phyloP scores from a whole-genome alignment of 2,113 vertebrate genomes.

The Indri indri region DNA sequence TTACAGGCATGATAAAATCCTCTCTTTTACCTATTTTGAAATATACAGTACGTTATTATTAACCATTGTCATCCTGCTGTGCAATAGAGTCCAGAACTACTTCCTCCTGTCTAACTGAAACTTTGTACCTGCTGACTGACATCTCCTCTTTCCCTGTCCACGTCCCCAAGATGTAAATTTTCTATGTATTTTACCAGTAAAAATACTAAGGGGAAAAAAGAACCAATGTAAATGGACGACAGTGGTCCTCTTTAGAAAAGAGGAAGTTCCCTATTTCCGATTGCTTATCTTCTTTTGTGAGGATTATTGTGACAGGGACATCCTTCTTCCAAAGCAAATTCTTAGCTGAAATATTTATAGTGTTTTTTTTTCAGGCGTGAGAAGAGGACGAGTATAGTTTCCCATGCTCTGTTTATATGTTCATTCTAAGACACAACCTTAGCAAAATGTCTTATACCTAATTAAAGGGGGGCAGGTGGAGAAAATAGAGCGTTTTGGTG shows the following conservation, averaged over 20 bases:
- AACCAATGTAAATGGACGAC: not conserved
- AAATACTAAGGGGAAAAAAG: not conserved
- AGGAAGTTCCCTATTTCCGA: not conserved
- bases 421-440: not conserved
- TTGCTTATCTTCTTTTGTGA: constrained; percentile 4
- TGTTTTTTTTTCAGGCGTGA: not conserved
- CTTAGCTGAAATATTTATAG: not conserved
- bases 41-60: not conserved
- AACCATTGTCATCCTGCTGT: not conserved
- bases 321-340: not conserved
- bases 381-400: not conserved
- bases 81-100: not conserved
- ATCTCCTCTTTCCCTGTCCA: not conserved
- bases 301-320: constrained; percentile 16
- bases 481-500: not conserved
- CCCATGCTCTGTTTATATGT: not conserved
- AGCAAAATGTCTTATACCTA: not conserved
- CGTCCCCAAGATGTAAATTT: not conserved
- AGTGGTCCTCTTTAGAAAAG: not conserved
- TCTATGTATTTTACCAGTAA: not conserved
- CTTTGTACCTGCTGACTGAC: not conserved
- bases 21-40: not conserved
- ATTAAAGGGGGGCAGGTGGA: not conserved
- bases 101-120: not conserved
- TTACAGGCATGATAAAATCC: no score